Evolutionary conservation across 92 coral and sea anemone genomes (phyloP).

Genomic region (Epizoanthus stellaris): DNA sequence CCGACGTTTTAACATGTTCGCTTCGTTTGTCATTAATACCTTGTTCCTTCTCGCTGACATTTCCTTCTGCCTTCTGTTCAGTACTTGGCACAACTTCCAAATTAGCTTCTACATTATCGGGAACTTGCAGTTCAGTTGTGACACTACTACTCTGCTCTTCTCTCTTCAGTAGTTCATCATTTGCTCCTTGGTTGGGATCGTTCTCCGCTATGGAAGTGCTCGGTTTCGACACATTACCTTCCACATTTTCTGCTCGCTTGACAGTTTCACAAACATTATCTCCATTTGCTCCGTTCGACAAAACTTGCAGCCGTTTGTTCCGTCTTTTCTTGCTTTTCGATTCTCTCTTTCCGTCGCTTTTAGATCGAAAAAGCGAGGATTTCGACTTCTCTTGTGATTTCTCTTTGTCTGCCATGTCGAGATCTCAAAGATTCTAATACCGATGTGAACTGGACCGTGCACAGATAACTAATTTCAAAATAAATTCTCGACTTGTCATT

Average conservation of each 20-base stretch:
- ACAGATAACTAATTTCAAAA: conserved; percentile 32
- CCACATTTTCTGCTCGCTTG: neutral
- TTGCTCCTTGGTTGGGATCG: neutral
- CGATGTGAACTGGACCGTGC: conserved; percentile 43
- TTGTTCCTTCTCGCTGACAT: conserved; percentile 1
- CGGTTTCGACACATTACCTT: neutral
- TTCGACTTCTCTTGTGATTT: conserved; percentile 20
- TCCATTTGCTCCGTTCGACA: neutral
- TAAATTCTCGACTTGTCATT: conserved; percentile 29
- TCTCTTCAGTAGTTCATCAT: neutral
- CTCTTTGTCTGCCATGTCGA: conserved; percentile 35
- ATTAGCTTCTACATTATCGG: neutral
- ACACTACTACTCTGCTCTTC: neutral
- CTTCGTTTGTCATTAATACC: neutral
- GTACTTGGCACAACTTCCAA: neutral
- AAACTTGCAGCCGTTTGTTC: neutral
- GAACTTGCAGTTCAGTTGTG: neutral
- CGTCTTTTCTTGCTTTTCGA: conserved; percentile 9
- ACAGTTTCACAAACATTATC: conserved; percentile 8
- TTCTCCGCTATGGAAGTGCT: neutral
- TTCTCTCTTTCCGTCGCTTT: conserved; percentile 15
- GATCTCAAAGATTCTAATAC: neutral
- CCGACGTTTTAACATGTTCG: conserved; percentile 2
- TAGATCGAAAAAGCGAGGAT: conserved; percentile 26
- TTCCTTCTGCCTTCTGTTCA: neutral